Evolutionary conservation across 2,888 invertebrate species (phyloP).

Genomic region (Mesodorylaimus sp.): DNA sequence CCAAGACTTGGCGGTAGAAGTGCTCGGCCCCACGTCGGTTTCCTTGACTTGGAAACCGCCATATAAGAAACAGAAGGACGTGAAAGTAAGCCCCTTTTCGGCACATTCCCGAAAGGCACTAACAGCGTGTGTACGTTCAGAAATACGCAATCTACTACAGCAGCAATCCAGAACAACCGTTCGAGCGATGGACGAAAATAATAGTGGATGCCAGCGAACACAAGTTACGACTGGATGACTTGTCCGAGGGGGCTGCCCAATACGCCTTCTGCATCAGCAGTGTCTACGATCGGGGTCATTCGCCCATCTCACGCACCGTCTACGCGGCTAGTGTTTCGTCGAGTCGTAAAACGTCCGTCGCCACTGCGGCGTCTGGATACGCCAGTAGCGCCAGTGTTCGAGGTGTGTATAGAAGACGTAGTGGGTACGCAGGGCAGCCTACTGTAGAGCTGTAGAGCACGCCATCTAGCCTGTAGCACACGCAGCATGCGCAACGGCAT

Average conservation of each 20-base stretch:
- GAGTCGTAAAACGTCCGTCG: no score
- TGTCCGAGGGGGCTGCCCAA: not conserved
- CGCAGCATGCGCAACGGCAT: no score
- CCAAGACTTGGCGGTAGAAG: slow-evolving; percentile 4
- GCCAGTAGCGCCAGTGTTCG: no score
- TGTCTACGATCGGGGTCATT: slow-evolving; percentile 9
- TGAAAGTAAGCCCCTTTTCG: slow-evolving; percentile 2
- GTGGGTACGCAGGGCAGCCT: no score
- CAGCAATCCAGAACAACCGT: slow-evolving; percentile 1
- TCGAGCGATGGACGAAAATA: slow-evolving; percentile 10
- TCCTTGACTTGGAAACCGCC: slow-evolving; percentile 10
- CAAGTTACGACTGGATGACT: not conserved
- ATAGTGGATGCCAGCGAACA: not conserved
- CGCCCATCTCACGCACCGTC: slow-evolving; percentile 11
- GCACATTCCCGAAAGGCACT: not conserved
- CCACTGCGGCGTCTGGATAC: no score
- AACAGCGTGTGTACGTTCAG: slow-evolving; percentile 5
- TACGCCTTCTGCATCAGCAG: slow-evolving; percentile 10
- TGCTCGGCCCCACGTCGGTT: not conserved
- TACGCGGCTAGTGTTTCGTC: not conserved
- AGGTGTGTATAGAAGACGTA: no score
- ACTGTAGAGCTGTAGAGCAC: no score
- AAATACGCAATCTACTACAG: slow-evolving; percentile 12
- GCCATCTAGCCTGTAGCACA: no score
- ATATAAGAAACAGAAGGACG: slow-evolving; percentile 7